Percentiles rank a stretch among this genome's conserved stretches.
These are phyloP conservation scores for Lymantria dispar DNA, from an alignment of 2,888 invertebrate genomes.

Conservation along the genomic window DNA sequence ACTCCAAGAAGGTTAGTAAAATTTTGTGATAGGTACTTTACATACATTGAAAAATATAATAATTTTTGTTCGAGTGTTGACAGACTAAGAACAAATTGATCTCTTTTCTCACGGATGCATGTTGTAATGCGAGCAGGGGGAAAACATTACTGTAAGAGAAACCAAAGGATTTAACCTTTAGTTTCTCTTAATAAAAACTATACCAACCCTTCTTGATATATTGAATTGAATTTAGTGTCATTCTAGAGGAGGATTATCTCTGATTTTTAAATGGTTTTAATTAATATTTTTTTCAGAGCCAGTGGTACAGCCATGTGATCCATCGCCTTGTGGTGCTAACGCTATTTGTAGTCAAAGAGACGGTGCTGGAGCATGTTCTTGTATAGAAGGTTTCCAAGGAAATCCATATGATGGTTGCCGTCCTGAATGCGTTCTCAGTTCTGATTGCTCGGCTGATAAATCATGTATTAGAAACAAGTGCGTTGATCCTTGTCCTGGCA, in stretches of 20 bases:
- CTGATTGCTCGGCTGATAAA: slow-evolving; percentile 91
- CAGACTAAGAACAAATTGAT: too few species aligned
- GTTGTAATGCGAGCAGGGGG: too few species aligned
- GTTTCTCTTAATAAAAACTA: too few species aligned
- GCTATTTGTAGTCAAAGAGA: slow-evolving; percentile 90
- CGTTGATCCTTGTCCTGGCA: slow-evolving; percentile 92
- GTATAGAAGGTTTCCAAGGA: slow-evolving; percentile 90
- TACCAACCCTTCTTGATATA: too few species aligned
- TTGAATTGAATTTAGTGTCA: too few species aligned
- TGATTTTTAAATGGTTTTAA: too few species aligned
- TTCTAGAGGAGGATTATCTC: too few species aligned
- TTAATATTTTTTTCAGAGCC: slow-evolving; percentile 67
- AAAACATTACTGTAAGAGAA: too few species aligned
- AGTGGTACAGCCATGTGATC: slow-evolving; percentile 88
- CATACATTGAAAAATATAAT: neutral
- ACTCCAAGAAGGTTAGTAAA: slow-evolving; percentile 73
- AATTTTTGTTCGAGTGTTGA: too few species aligned
- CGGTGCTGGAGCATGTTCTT: slow-evolving; percentile 90
- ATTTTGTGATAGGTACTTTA: neutral
- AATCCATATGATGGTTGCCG: slow-evolving; percentile 94
- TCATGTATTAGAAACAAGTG: slow-evolving; percentile 93
- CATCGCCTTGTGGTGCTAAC: slow-evolving; percentile 93
- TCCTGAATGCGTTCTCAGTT: slow-evolving; percentile 93
- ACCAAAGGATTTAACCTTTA: too few species aligned
- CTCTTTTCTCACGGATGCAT: too few species aligned